Evolutionary conservation across 2,113 vertebrate genomes (phyloP).

Genomic region (Tamias sibiricus): DNA sequence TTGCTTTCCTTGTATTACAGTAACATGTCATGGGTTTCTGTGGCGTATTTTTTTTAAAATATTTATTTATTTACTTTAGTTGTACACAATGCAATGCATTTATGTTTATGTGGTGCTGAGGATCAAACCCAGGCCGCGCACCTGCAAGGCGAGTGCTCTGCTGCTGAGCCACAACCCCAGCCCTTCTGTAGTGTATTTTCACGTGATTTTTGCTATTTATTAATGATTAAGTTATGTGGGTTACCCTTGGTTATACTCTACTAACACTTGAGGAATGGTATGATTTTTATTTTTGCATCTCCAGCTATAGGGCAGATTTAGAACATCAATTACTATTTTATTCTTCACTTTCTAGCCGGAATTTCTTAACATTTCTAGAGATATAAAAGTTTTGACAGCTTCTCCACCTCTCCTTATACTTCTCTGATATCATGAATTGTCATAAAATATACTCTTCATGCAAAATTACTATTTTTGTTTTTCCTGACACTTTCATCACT

Average conservation of each 20-base stretch:
- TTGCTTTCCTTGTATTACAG: not conserved
- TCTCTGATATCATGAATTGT: not conserved
- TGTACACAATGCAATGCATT: no score
- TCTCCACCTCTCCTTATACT: not conserved
- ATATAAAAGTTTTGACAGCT: not conserved
- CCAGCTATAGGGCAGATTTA: not conserved
- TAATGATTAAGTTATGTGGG: not conserved
- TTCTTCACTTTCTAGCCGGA: not conserved
- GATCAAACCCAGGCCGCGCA: no score
- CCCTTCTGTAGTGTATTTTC: not conserved
- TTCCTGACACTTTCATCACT: not conserved
- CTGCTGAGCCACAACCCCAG: no score
- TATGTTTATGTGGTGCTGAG: no score
- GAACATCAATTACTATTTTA: not conserved
- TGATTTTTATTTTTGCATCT: not conserved
- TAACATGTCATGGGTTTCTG: not conserved
- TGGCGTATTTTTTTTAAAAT: no score
- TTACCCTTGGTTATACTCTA: not conserved
- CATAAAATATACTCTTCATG: not conserved
- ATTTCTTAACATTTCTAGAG: not conserved
- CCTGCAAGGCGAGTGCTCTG: no score
- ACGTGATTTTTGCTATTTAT: not conserved
- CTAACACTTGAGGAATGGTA: not conserved
- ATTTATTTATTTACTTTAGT: no score
- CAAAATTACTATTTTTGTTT: not conserved